Percentiles rank a stretch among this genome's conserved stretches.
These are phyloP conservation scores for Mylabris sibirica DNA, from an alignment of 2,888 invertebrate genomes.

Conservation along the genomic window DNA sequence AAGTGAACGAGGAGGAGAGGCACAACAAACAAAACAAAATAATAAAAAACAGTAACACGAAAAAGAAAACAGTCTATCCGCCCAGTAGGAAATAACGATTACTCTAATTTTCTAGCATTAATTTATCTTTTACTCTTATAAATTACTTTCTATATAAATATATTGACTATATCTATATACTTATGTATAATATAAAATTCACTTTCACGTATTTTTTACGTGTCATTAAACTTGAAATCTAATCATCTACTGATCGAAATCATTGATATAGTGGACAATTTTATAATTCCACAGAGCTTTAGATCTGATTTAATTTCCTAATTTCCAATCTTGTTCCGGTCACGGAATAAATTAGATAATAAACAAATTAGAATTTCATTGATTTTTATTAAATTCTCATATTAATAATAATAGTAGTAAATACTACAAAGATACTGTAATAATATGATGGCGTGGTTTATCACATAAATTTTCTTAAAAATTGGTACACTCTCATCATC, in stretches of 20 bases:
- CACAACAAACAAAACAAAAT: neutral
- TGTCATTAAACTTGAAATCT: slow-evolving; percentile 25
- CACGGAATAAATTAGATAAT: too few relatives aligned
- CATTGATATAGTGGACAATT: too few relatives aligned
- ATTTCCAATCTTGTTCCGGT: too few relatives aligned
- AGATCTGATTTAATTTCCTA: too few relatives aligned
- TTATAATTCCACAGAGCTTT: too few relatives aligned
- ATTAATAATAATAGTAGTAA: neutral
- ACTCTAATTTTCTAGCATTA: slow-evolving; percentile 10
- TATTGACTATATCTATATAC: slow-evolving; percentile 24
- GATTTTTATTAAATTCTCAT: neutral
- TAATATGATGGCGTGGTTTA: neutral
- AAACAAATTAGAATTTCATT: neutral
- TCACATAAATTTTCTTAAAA: neutral
- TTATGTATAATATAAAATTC: slow-evolving; percentile 28
- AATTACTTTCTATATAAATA: slow-evolving; percentile 29
- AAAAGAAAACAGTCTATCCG: neutral
- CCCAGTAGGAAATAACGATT: neutral
- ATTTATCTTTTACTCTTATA: slow-evolving; percentile 25
- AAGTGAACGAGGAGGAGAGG: neutral
- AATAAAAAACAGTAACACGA: neutral
- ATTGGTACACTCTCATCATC: neutral
- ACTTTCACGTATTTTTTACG: slow-evolving; percentile 30
- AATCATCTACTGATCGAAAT: neutral
- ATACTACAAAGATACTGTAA: neutral